phyloP scores from a whole-genome alignment of 1,140 invertebrate genomes.

The Drosophila dunni region DNA sequence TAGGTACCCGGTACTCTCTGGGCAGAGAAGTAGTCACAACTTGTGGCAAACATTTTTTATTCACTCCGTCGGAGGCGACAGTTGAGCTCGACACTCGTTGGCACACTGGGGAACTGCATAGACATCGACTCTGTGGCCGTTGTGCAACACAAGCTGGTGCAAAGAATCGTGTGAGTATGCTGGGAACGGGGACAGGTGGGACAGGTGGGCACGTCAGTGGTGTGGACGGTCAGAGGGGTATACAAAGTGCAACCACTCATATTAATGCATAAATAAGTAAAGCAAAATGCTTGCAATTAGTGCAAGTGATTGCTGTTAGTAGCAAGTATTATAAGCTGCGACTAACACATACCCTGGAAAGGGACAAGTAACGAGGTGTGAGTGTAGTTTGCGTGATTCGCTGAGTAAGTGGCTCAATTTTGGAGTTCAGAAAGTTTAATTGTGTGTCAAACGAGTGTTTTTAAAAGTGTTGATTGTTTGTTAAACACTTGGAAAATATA shows the following conservation, averaged over 20 bases:
- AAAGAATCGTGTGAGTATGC: constrained; percentile 77
- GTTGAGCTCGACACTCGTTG: constrained; percentile 53
- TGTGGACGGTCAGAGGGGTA: not conserved
- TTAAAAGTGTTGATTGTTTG: no score
- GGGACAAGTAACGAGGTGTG: not conserved
- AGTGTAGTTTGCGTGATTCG: not conserved
- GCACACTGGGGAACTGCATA: constrained; percentile 84
- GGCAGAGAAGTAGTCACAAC: not conserved
- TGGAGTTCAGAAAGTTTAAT: no score
- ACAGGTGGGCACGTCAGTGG: not conserved
- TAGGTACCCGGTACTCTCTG: not conserved
- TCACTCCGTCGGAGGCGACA: constrained; percentile 40
- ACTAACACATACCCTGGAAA: constrained; percentile 18
- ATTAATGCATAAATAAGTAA: constrained; percentile 67
- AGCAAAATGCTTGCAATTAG: constrained; percentile 57
- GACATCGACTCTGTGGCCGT: constrained; percentile 82
- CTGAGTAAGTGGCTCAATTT: no score
- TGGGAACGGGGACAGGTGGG: no score
- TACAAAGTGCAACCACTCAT: constrained; percentile 29
- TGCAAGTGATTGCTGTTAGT: not conserved
- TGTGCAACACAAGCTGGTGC: constrained; percentile 84
- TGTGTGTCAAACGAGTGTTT: no score
- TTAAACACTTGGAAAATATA: no score
- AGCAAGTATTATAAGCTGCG: not conserved
- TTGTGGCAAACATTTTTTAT: not conserved